Conservation (phyloP, 2,113 vertebrate genomes). For the Sisor rabdophorus region DNA sequence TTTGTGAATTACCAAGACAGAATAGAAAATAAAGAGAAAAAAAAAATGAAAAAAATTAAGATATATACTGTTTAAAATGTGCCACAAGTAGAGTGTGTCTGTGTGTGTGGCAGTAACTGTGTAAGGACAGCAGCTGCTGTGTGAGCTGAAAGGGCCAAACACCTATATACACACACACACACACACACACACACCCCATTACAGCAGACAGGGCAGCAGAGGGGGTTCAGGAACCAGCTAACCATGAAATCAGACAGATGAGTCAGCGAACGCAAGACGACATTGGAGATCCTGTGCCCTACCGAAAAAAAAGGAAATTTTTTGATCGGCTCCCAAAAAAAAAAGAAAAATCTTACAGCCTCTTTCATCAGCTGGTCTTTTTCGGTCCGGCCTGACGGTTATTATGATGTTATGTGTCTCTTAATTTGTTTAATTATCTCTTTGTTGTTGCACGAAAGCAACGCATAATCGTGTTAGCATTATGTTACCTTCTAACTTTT, state of each 20-base stretch:
- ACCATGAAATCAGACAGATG: conserved; percentile 55
- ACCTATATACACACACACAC: conserved; percentile 30
- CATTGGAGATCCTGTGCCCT: conserved; percentile 37
- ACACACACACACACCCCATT: conserved; percentile 29
- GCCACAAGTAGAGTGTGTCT: conserved; percentile 27
- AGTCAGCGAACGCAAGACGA: conserved; percentile 48
- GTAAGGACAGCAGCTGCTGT: conserved; percentile 63
- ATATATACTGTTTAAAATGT: conserved; percentile 8
- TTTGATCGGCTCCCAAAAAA: neutral
- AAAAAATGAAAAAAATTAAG: conserved; percentile 1
- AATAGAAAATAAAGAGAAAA: conserved; percentile 43
- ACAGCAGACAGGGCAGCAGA: conserved; percentile 35
- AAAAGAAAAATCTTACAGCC: conserved; percentile 36
- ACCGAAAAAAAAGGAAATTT: neutral
- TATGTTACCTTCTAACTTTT: neutral
- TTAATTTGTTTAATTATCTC: conserved; percentile 31
- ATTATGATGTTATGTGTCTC: neutral
- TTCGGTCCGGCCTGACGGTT: neutral
- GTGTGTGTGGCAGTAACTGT: conserved; percentile 28
- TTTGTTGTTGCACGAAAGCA: neutral
- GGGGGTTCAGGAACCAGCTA: conserved; percentile 52
- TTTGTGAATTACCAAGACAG: conserved; percentile 3
- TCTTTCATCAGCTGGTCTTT: conserved; percentile 47
- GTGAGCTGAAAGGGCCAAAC: conserved; percentile 40
- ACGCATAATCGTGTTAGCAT: neutral